phyloP scores from a whole-genome alignment of 1,140 invertebrate genomes.

The Colletes latitarsis region DNA sequence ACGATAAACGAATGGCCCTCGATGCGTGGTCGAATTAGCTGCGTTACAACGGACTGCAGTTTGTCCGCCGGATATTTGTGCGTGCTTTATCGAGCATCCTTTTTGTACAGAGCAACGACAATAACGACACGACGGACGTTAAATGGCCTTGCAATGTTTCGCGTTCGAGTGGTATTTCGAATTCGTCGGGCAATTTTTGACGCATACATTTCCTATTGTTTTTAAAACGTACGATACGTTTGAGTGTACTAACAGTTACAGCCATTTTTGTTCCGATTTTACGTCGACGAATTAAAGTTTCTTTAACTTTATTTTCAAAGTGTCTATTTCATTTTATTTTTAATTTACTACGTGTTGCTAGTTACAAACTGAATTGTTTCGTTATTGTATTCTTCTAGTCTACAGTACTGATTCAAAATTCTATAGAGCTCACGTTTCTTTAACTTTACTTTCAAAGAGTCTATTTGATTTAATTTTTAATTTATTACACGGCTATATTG shows the following conservation, averaged over 20 bases:
- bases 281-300: too few relatives aligned
- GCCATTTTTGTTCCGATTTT: not conserved
- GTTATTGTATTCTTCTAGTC: too few relatives aligned
- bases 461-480: too few relatives aligned
- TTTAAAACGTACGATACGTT: not conserved
- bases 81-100: constrained; percentile 38
- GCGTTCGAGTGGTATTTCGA: not conserved
- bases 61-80: constrained; percentile 50
- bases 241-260: not conserved
- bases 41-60: constrained; percentile 40
- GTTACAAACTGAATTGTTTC: too few relatives aligned
- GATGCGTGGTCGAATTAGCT: constrained; percentile 36
- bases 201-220: not conserved
- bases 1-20: constrained; percentile 55
- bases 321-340: too few relatives aligned
- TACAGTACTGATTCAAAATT: too few relatives aligned
- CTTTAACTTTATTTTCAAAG: too few relatives aligned
- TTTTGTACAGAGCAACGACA: constrained; percentile 5
- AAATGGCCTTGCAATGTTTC: constrained; percentile 5
- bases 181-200: not conserved
- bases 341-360: too few relatives aligned
- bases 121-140: constrained; percentile 4
- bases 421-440: too few relatives aligned
- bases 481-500: too few relatives aligned
- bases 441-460: too few relatives aligned